Conservation (phyloP, 2,888 invertebrate genomes). For the Diloba caeruleocephala region DNA sequence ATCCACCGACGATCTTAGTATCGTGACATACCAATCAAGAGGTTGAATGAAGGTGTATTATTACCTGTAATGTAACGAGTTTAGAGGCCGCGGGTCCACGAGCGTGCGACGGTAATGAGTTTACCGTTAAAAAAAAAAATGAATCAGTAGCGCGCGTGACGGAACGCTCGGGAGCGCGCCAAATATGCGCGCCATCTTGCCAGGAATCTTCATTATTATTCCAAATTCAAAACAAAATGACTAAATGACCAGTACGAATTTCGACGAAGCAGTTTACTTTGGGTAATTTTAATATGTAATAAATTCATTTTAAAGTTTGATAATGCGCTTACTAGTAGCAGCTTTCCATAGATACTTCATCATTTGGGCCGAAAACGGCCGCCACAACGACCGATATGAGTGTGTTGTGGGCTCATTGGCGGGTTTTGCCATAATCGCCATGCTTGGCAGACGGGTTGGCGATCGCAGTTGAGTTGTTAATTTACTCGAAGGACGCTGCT, state of each 20-base stretch:
- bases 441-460: no score
- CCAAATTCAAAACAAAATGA: slow-evolving; percentile 28
- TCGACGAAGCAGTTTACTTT: slow-evolving; percentile 3
- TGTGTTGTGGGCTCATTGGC: no score
- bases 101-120: slow-evolving; percentile 7
- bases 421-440: no score
- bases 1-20: background rate
- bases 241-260: slow-evolving; percentile 15
- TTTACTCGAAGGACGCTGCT: no score
- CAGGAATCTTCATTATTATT: slow-evolving; percentile 31
- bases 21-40: background rate
- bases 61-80: background rate
- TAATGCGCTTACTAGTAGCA: no score
- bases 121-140: slow-evolving; percentile 21
- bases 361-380: no score
- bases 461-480: no score
- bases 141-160: slow-evolving; percentile 45
- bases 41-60: background rate
- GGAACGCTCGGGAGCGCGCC: slow-evolving; percentile 37
- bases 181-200: slow-evolving; percentile 35
- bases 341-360: no score
- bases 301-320: background rate
- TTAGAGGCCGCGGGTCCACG: background rate
- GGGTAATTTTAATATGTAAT: background rate
- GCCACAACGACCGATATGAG: no score